phyloP scores from a whole-genome alignment of 2,797 vertebrate species.

The Amniataba percoides region DNA sequence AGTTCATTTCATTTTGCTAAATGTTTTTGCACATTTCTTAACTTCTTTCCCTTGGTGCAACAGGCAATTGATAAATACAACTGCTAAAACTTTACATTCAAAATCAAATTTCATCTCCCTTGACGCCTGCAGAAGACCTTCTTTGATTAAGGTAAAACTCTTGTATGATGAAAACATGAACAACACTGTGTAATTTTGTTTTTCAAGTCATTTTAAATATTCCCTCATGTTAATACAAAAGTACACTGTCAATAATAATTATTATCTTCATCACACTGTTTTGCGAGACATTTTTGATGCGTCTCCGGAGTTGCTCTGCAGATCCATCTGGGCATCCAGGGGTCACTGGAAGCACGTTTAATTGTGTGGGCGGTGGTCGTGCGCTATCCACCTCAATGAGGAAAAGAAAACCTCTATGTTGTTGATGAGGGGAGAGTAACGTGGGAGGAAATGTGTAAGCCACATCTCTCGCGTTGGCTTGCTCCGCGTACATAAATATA shows the following conservation, averaged over 20 bases:
- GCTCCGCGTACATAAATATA: slow-evolving; percentile 23
- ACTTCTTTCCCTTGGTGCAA: not conserved
- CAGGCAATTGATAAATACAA: not conserved
- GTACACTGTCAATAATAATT: not conserved
- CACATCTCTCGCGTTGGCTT: slow-evolving; percentile 38
- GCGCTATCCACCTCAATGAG: slow-evolving; percentile 22
- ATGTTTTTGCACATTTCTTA: not conserved
- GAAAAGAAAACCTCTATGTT: slow-evolving; percentile 32
- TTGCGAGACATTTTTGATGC: not conserved
- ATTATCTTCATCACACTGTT: not conserved
- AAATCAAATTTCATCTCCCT: not conserved
- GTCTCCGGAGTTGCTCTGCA: not conserved
- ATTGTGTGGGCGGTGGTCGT: not conserved
- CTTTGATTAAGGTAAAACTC: not conserved
- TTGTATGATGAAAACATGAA: not conserved
- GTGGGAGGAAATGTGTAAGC: slow-evolving; percentile 51
- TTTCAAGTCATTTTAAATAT: not conserved
- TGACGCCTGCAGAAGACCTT: not conserved
- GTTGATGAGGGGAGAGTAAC: not conserved
- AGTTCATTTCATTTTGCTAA: not conserved
- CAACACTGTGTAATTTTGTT: not conserved
- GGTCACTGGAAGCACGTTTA: not conserved
- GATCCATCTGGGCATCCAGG: not conserved
- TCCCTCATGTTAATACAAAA: too few relatives aligned
- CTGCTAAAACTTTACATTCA: not conserved